Percentiles rank a stretch among this genome's conserved stretches.
These are phyloP conservation scores for Isichthys henryi DNA, from an alignment of 2,113 vertebrate species.

Conservation along the genomic window DNA sequence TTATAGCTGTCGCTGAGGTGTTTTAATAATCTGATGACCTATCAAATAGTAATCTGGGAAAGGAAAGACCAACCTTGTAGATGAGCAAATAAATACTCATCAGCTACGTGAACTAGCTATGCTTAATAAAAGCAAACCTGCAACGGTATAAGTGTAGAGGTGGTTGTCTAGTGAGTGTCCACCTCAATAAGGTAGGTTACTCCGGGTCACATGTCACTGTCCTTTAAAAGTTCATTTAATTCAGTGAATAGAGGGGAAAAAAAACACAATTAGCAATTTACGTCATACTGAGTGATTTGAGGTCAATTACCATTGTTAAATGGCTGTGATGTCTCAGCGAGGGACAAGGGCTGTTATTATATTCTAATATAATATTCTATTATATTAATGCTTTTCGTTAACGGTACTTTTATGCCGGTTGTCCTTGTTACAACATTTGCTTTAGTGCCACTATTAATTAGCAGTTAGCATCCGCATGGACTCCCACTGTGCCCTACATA, in stretches of 20 bases:
- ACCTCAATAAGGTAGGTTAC: background rate
- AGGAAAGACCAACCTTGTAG: background rate
- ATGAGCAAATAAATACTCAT: background rate
- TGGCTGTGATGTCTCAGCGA: background rate
- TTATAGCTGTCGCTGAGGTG: background rate
- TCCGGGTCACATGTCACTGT: background rate
- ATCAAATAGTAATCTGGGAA: background rate
- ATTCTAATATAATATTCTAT: too few species aligned
- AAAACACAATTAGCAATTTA: background rate
- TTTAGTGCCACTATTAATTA: slow-evolving; percentile 5
- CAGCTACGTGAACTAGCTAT: background rate
- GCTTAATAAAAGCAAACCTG: background rate
- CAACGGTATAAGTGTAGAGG: background rate
- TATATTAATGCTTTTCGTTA: slow-evolving; percentile 32
- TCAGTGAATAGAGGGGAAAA: background rate
- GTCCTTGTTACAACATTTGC: slow-evolving; percentile 22
- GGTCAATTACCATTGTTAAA: background rate
- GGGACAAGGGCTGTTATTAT: slow-evolving; percentile 1
- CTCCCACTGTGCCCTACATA: background rate
- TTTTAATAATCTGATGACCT: background rate
- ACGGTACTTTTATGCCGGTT: slow-evolving; percentile 35
- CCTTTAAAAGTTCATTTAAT: background rate
- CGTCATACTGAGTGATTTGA: background rate
- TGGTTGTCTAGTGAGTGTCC: background rate
- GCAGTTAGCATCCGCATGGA: slow-evolving; percentile 8